A percentile compares a stretch with the other conserved stretches of the same genome.
phyloP scores from a whole-genome alignment of 2,888 invertebrate genomes.

The Asteroscopus sphinx region DNA sequence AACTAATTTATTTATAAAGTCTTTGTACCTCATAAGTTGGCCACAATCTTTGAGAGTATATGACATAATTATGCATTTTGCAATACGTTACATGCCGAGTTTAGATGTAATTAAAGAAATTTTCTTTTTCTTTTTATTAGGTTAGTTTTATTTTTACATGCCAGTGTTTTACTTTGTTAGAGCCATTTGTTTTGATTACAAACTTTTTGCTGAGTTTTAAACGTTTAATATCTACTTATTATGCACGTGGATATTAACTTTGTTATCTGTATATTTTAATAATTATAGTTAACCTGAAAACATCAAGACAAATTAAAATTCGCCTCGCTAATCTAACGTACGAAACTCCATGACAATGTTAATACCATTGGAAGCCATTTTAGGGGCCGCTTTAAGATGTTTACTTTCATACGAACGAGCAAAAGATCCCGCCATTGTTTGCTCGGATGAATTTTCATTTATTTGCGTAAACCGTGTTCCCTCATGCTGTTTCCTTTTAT shows the following conservation, averaged over 20 bases:
- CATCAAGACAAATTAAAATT: slow-evolving; percentile 57
- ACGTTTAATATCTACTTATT: background rate
- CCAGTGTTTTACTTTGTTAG: background rate
- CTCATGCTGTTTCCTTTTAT: slow-evolving; percentile 64
- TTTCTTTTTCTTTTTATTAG: background rate
- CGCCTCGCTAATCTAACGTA: slow-evolving; percentile 61
- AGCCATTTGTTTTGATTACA: background rate
- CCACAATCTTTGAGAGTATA: background rate
- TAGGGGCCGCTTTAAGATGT: slow-evolving; percentile 68
- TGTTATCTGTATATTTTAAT: background rate
- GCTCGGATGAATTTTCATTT: slow-evolving; percentile 75
- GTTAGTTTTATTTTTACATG: background rate
- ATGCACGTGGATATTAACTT: background rate
- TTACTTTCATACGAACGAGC: slow-evolving; percentile 69
- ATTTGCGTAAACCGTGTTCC: slow-evolving; percentile 66
- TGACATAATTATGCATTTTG: too few relatives aligned
- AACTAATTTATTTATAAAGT: background rate
- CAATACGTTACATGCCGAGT: background rate
- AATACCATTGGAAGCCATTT: slow-evolving; percentile 66
- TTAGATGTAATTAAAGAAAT: background rate
- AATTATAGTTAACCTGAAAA: slow-evolving; percentile 18
- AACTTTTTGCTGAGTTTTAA: background rate
- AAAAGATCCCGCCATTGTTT: slow-evolving; percentile 68
- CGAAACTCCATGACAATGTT: slow-evolving; percentile 64
- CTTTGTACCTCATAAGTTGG: background rate